phyloP scores from a whole-genome alignment of 2,797 vertebrate species.

The Rousettus madagascariensis region DNA sequence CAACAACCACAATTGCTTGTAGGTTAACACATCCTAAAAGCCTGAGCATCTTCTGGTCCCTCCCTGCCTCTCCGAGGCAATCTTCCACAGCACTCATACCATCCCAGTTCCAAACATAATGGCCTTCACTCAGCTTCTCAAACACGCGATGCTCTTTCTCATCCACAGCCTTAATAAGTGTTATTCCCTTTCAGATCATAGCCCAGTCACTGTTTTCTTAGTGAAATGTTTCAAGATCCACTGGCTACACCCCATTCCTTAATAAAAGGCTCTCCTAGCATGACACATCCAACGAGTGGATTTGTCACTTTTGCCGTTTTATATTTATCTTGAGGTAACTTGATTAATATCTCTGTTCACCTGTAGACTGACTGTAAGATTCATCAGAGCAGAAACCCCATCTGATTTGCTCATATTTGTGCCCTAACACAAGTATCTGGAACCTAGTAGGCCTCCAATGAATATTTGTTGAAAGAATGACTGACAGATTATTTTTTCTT shows the following conservation, averaged over 20 bases:
- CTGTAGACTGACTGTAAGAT: neutral
- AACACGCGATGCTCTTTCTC: neutral
- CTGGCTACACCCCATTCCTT: neutral
- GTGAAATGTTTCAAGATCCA: neutral
- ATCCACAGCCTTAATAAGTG: fast-evolving
- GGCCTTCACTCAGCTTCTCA: neutral
- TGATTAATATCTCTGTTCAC: neutral
- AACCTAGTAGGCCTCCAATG: neutral
- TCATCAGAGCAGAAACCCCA: neutral
- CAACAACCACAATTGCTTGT: neutral
- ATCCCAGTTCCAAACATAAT: neutral
- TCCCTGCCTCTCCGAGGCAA: neutral
- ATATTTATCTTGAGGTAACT: neutral
- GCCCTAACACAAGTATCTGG: neutral
- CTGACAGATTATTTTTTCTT: neutral
- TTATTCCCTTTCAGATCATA: neutral
- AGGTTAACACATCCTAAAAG: neutral
- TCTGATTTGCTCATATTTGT: neutral
- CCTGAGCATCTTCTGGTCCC: fast-evolving
- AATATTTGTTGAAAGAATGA: neutral
- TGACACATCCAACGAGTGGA: neutral
- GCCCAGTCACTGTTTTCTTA: neutral
- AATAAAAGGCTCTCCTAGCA: neutral
- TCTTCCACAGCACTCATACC: fast-evolving
- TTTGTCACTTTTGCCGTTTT: neutral